Conservation (phyloP, 2,797 vertebrate species). For the Carduelis carduelis region DNA sequence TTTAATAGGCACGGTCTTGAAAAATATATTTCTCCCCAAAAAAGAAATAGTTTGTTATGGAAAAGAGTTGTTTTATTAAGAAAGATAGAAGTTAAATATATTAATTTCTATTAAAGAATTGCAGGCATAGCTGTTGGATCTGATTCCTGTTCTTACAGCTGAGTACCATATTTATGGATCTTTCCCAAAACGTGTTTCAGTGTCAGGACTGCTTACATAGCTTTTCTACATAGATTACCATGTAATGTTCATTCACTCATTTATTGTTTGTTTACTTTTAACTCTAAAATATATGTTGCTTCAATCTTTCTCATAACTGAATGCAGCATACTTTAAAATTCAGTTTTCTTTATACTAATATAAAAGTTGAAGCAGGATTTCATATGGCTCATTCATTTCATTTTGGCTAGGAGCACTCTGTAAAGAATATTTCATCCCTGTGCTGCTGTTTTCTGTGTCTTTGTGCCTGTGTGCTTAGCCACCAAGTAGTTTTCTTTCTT, state of each 20-base stretch:
- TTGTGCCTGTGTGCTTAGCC: constrained; percentile 71
- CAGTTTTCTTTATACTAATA: constrained; percentile 45
- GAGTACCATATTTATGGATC: background rate
- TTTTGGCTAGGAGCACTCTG: constrained; percentile 40
- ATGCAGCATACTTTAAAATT: constrained; percentile 59
- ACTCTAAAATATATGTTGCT: constrained; percentile 52
- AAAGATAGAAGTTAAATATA: constrained; percentile 19
- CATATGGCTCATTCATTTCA: constrained; percentile 50
- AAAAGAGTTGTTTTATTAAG: background rate
- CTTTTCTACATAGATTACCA: constrained; percentile 57
- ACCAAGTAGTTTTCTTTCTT: constrained; percentile 59
- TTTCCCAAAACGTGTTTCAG: background rate
- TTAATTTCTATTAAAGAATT: constrained; percentile 42
- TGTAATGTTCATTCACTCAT: constrained; percentile 52
- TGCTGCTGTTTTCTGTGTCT: constrained; percentile 60
- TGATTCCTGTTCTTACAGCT: background rate
- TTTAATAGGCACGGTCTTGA: background rate
- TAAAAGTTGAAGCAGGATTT: constrained; percentile 65
- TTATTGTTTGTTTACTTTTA: constrained; percentile 64
- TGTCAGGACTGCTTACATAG: constrained; percentile 12
- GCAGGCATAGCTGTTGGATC: background rate
- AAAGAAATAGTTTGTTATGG: background rate
- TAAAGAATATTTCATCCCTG: constrained; percentile 46
- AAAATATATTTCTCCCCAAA: constrained; percentile 19
- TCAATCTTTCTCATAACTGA: constrained; percentile 53